Conservation (phyloP, 1,140 invertebrate species). For the Mercenaria mercenaria region DNA sequence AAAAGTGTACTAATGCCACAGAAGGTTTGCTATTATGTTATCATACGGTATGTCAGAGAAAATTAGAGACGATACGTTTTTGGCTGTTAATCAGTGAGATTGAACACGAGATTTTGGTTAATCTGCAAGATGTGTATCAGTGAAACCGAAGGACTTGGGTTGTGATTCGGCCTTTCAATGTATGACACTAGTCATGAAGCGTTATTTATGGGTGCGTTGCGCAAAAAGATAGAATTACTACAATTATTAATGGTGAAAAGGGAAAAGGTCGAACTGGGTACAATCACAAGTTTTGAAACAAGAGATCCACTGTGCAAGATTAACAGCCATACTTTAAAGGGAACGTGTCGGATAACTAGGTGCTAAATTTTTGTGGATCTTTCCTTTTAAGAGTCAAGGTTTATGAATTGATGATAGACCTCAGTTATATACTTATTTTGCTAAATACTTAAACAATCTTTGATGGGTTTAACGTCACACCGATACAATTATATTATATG, state of each 20-base stretch:
- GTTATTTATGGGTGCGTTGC: background rate
- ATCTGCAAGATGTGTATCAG: conserved; percentile 1
- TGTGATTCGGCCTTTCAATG: background rate
- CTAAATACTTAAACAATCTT: too few relatives aligned
- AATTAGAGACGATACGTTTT: background rate
- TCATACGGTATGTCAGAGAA: background rate
- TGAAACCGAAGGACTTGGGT: background rate
- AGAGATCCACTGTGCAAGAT: background rate
- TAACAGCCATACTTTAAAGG: too few relatives aligned
- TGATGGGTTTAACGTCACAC: too few relatives aligned
- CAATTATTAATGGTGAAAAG: conserved; percentile 2
- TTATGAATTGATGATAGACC: too few relatives aligned
- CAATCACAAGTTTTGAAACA: background rate
- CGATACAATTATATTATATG: too few relatives aligned
- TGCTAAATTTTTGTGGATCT: too few relatives aligned
- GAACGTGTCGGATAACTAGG: too few relatives aligned
- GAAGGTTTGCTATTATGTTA: background rate
- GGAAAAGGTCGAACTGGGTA: background rate
- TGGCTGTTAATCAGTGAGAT: background rate
- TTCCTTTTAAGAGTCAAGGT: too few relatives aligned
- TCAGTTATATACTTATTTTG: too few relatives aligned
- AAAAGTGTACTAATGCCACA: background rate
- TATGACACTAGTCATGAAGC: conserved; percentile 6
- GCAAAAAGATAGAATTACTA: conserved; percentile 2
- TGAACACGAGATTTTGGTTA: background rate